Evolutionary conservation across 2,888 invertebrate species (phyloP).

Genomic region (Barypeithes pellucidus): DNA sequence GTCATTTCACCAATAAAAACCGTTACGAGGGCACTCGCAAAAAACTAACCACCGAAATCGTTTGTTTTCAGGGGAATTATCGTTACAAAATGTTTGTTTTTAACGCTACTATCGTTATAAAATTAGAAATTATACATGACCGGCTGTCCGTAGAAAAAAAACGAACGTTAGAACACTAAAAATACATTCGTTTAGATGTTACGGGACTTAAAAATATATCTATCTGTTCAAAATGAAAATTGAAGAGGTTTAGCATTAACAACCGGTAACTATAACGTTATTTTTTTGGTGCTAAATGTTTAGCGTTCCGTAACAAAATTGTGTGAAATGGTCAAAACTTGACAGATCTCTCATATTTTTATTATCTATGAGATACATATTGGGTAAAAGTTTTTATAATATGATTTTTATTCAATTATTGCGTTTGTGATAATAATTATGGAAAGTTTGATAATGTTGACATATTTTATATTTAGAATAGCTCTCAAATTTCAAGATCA

Average conservation of each 20-base stretch:
- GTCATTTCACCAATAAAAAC: neutral
- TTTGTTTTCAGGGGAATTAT: conserved; percentile 3
- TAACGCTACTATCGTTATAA: conserved; percentile 2
- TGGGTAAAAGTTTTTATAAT: too few species aligned
- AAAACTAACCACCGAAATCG: neutral
- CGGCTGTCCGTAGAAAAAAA: conserved; percentile 19
- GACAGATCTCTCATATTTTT: too few species aligned
- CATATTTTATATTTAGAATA: too few species aligned
- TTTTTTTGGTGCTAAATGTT: too few species aligned
- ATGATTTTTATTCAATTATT: too few species aligned
- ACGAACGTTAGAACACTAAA: conserved; percentile 29
- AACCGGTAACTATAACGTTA: neutral
- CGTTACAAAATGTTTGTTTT: conserved; percentile 17
- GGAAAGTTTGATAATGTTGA: too few species aligned
- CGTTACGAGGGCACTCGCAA: neutral
- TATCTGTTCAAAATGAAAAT: conserved; percentile 9
- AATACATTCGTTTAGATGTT: conserved; percentile 37
- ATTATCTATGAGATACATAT: too few species aligned
- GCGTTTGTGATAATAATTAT: too few species aligned
- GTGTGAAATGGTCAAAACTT: too few species aligned
- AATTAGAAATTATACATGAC: conserved; percentile 43
- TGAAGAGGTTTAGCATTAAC: conserved; percentile 15
- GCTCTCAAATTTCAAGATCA: too few species aligned
- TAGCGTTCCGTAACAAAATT: too few species aligned
- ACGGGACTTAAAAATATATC: conserved; percentile 41